Evolutionary conservation across 2,797 vertebrate genomes (phyloP).

Genomic region (Harpagifer antarcticus): DNA sequence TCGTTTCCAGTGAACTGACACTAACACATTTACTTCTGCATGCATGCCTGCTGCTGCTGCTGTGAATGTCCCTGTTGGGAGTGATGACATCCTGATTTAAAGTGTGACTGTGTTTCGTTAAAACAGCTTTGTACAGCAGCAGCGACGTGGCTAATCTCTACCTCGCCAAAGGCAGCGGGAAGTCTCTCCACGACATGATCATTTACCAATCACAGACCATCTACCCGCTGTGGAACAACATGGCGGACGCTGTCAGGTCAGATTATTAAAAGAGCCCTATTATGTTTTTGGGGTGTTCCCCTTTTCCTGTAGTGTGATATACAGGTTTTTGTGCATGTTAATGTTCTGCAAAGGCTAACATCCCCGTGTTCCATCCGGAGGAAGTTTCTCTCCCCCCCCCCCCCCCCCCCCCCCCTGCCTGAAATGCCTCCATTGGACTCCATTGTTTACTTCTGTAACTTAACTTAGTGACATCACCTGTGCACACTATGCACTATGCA

Average conservation of each 20-base stretch:
- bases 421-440: too few relatives aligned
- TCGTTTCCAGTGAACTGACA: not conserved
- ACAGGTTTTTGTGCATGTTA: too few relatives aligned
- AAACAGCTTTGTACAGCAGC: constrained; percentile 80
- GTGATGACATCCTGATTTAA: not conserved
- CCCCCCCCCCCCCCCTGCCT: too few relatives aligned
- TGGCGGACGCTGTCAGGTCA: constrained; percentile 82
- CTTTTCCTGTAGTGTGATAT: too few relatives aligned
- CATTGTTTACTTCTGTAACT: too few relatives aligned
- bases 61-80: not conserved
- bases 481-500: too few relatives aligned
- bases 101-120: not conserved
- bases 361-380: too few relatives aligned
- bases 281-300: too few relatives aligned
- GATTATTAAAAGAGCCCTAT: constrained; percentile 12
- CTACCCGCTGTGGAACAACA: constrained; percentile 85
- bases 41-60: not conserved
- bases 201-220: constrained; percentile 82
- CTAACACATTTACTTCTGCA: not conserved
- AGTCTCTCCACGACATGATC: constrained; percentile 83
- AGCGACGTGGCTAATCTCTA: constrained; percentile 82
- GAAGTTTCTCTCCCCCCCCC: too few relatives aligned
- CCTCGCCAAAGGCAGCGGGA: constrained; percentile 79
- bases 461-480: too few relatives aligned
- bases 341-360: too few relatives aligned